Percentiles rank a stretch among this genome's conserved stretches.
Conservation (phyloP, 2,888 invertebrate genomes). For the Metellina segmentata region DNA sequence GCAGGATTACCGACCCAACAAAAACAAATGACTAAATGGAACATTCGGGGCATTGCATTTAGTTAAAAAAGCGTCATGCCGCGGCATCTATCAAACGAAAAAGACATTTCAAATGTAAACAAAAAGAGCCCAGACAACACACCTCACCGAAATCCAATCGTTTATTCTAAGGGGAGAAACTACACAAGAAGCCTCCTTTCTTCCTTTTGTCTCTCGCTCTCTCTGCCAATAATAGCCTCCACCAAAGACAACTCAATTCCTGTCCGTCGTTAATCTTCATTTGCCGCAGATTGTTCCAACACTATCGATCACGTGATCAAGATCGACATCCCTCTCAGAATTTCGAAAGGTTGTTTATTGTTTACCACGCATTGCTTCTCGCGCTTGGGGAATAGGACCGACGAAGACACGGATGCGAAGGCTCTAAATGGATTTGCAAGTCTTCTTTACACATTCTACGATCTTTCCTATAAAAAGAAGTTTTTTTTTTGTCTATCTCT, state of each 20-base stretch:
- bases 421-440: conserved; percentile 53
- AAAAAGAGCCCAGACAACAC: neutral
- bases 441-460: conserved; percentile 6
- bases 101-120: neutral
- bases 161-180: neutral
- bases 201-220: too few relatives aligned
- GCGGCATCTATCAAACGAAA: neutral
- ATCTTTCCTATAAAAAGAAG: neutral
- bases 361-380: conserved; percentile 18
- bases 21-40: too few relatives aligned
- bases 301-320: conserved; percentile 57
- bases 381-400: conserved; percentile 8
- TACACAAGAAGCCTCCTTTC: too few relatives aligned
- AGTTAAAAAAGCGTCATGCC: neutral
- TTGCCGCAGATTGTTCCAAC: conserved; percentile 58
- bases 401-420: neutral
- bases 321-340: conserved; percentile 23
- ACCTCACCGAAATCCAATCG: neutral
- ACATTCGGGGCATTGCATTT: too few relatives aligned
- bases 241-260: conserved; percentile 54
- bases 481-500: neutral
- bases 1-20: too few relatives aligned
- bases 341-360: conserved; percentile 40
- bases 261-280: conserved; percentile 60
- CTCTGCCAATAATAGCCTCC: conserved; percentile 2